These are phyloP conservation scores for Chalcis sispes DNA, from an alignment of 2,888 invertebrate species.

Conservation along the genomic window DNA sequence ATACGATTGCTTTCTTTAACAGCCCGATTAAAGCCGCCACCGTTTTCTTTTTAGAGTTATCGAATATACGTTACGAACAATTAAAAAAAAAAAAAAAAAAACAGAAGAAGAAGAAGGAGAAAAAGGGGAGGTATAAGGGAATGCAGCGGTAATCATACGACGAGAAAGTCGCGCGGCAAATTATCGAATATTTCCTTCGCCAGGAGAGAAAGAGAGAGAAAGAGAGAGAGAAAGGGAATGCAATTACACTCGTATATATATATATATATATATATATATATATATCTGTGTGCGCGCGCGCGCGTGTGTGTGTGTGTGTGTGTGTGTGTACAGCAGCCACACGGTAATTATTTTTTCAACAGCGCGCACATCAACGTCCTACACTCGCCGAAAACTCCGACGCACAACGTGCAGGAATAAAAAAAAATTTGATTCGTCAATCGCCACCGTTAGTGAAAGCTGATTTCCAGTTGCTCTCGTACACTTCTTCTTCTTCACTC, in stretches of 20 bases:
- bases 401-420: neutral
- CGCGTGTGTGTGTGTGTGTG: too few species aligned
- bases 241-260: conserved; percentile 47
- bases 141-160: conserved; percentile 2
- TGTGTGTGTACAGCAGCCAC: neutral
- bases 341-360: conserved; percentile 50
- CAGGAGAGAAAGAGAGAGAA: too few species aligned
- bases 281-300: too few species aligned
- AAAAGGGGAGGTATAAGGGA: neutral
- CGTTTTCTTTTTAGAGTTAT: conserved; percentile 42
- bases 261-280: too few species aligned
- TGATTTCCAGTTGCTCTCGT: conserved; percentile 31
- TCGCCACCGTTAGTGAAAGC: conserved; percentile 53
- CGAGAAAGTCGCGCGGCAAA: conserved; percentile 57
- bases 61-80: neutral
- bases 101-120: too few species aligned
- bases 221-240: too few species aligned
- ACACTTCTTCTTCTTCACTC: neutral
- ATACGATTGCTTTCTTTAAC: conserved; percentile 43
- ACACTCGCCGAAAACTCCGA: neutral
- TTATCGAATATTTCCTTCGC: conserved; percentile 62
- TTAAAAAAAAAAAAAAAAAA: too few species aligned
- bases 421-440: conserved; percentile 52
- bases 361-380: neutral
- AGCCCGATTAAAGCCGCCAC: conserved; percentile 43